Evolutionary conservation across 2,113 vertebrate species (phyloP).

Genomic region (Onychostruthus taczanowskii): DNA sequence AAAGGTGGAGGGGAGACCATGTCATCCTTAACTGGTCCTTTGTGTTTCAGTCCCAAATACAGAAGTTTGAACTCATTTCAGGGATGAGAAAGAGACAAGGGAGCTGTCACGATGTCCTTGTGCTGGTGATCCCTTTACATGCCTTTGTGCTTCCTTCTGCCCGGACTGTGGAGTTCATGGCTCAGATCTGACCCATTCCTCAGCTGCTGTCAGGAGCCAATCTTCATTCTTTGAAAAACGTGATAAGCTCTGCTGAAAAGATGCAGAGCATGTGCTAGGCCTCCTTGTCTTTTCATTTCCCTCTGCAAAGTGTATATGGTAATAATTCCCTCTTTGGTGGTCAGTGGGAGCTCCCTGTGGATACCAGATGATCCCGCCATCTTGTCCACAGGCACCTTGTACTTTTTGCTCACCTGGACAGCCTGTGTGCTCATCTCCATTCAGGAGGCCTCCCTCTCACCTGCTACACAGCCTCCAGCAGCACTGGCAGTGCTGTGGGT

Average conservation of each 20-base stretch:
- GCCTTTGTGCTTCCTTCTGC: neutral
- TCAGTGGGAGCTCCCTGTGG: neutral
- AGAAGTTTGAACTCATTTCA: neutral
- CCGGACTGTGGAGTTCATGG: neutral
- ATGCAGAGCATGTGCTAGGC: neutral
- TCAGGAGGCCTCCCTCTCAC: neutral
- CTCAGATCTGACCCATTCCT: neutral
- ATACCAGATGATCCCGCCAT: neutral
- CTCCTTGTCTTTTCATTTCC: neutral
- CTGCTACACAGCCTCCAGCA: neutral
- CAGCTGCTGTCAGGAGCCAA: neutral
- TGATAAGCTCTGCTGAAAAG: neutral
- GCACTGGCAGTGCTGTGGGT: neutral
- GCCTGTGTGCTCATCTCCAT: too few species aligned
- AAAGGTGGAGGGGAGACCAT: neutral
- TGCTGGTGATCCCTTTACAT: neutral
- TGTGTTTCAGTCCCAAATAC: neutral
- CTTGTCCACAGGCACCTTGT: neutral
- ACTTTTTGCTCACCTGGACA: neutral
- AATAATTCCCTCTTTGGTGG: neutral
- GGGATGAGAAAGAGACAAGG: neutral
- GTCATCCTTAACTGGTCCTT: neutral
- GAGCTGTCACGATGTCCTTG: neutral
- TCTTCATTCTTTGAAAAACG: neutral
- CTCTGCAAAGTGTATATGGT: neutral